Evolutionary conservation across 2,797 vertebrate genomes (phyloP).

Genomic region (Sebastes oblongus): DNA sequence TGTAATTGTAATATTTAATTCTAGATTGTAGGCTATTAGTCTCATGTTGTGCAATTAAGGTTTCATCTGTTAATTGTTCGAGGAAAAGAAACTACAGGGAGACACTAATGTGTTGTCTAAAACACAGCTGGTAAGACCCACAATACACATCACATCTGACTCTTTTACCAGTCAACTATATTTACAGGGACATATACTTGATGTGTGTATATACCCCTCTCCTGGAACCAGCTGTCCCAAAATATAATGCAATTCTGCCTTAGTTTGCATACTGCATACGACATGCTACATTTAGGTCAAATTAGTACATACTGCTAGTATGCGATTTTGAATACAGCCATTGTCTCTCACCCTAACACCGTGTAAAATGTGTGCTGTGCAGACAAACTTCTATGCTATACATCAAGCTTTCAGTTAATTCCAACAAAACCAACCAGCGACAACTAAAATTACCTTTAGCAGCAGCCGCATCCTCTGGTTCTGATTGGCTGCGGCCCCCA

Average conservation of each 20-base stretch:
- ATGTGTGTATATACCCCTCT: not conserved
- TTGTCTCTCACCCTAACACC: not conserved
- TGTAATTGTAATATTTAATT: too few species aligned
- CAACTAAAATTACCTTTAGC: slow-evolving; percentile 75
- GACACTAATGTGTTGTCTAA: not conserved
- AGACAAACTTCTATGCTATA: not conserved
- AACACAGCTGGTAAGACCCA: not conserved
- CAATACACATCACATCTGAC: not conserved
- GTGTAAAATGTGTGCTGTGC: not conserved
- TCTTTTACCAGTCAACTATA: not conserved
- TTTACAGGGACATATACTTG: not conserved
- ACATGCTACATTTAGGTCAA: too few species aligned
- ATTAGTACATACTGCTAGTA: too few species aligned
- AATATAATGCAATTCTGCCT: not conserved
- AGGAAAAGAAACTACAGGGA: not conserved
- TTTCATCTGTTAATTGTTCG: not conserved
- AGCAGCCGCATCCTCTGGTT: slow-evolving; percentile 86
- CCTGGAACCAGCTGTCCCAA: not conserved
- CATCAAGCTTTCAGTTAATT: not conserved
- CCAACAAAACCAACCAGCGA: not conserved
- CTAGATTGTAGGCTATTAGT: too few species aligned
- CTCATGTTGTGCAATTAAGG: too few species aligned
- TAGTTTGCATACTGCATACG: too few species aligned
- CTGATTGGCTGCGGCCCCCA: slow-evolving; percentile 83
- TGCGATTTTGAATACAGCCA: too few species aligned